These are phyloP conservation scores for Cyclargus thomasi DNA, from an alignment of 1,140 invertebrate species.

Conservation along the genomic window DNA sequence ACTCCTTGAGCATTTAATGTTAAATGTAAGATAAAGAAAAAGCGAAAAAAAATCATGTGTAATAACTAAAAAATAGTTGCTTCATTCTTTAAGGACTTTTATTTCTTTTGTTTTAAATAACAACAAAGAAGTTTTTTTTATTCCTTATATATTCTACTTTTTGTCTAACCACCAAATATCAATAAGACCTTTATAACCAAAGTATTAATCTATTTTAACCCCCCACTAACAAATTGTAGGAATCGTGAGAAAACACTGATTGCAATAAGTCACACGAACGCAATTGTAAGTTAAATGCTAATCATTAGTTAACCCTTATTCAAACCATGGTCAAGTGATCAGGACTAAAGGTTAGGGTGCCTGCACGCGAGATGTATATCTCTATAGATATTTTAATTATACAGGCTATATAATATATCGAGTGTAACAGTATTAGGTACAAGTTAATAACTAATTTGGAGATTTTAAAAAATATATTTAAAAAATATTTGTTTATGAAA, in stretches of 20 bases:
- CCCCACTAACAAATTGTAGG: not conserved
- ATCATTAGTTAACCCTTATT: conserved; percentile 10
- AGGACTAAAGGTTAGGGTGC: not conserved
- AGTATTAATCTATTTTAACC: not conserved
- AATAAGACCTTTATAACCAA: not conserved
- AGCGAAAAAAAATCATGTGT: no score
- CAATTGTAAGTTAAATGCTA: not conserved
- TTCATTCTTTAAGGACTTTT: no score
- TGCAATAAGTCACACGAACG: conserved; percentile 10
- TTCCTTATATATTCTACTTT: no score
- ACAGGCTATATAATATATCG: not conserved
- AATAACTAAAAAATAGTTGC: no score
- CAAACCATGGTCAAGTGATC: conserved; percentile 4
- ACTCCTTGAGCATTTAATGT: no score
- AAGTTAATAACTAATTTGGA: not conserved
- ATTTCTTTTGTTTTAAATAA: no score
- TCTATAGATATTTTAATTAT: conserved; percentile 5
- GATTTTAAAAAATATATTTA: no score
- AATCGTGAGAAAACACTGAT: conserved; percentile 8
- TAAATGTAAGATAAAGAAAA: no score
- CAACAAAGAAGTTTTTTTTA: no score
- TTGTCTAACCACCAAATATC: no score
- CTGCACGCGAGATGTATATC: not conserved
- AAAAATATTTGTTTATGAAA: no score
- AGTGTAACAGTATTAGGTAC: not conserved